Base-by-base conservation (phyloP, 2,888 invertebrate genomes). In the Coecobrya sp. region DNA sequence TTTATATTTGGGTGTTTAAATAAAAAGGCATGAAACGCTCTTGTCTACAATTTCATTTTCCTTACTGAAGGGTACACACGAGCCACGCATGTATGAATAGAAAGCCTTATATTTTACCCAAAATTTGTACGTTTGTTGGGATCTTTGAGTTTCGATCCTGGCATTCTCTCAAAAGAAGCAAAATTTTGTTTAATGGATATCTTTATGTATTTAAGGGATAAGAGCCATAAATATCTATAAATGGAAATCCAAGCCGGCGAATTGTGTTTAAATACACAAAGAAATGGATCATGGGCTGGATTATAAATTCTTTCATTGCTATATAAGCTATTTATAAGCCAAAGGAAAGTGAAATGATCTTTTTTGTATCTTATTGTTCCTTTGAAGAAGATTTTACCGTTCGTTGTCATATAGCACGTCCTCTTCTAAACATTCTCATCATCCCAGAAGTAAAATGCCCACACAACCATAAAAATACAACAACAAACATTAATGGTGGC, bases 401-500 rank as follows among this genome's bases (percentile, higher is more conserved):
- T 55, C 36, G 3, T 2, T 59, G 30, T 62, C 42, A 22, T 59
- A 19, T 36, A 25, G 13, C 59, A 62, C 59, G 42, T 62, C 22
- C 42, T 84, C 4, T 25, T 59, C 4, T 16, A 30, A 13, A 16
- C 27, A 42, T 2, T 82, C 45, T 84, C 62, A 84, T 84, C 59
- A 25, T 19, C 52, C 79, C 79, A 79, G 52, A 52, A 55, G 79
- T 52, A 52, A 52, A 27, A 49, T 52, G 79, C 65, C 73, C 49
- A 62, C 42, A 84, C 36, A n/a, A 1, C 85, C 27, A 68, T 85
- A 68, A 85, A 68, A 68, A 30, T 59, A 86, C 30, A 65, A 86
- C 19, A 27, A 52, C 73, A 73, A 55, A 79, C 27, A 89, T 70
- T 42, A 82, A 82, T 19, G n/a, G 59, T 73, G 87, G 55, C 91